These are phyloP conservation scores for Yponomeuta sedellus DNA, from an alignment of 2,888 invertebrate species.

Conservation along the genomic window DNA sequence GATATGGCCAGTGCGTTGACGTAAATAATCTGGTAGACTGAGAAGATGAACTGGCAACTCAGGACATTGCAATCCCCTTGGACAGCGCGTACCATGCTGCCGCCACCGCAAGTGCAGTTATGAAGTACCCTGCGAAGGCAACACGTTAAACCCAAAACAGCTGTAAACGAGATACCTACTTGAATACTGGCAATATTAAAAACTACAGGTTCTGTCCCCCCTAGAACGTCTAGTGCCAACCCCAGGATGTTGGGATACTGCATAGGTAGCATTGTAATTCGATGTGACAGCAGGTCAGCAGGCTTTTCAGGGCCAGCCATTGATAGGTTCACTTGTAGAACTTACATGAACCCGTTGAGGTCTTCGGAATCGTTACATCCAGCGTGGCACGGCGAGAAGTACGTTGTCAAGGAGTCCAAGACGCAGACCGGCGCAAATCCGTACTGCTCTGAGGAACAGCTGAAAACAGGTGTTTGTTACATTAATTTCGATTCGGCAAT, in stretches of 20 bases:
- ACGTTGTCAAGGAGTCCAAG: conserved; percentile 41
- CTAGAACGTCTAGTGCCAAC: too few species aligned
- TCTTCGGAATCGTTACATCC: conserved; percentile 47
- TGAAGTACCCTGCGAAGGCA: conserved; percentile 39
- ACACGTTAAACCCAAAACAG: too few species aligned
- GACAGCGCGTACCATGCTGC: conserved; percentile 30
- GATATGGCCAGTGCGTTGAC: conserved; percentile 50
- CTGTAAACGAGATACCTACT: too few species aligned
- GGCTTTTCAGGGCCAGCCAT: too few species aligned
- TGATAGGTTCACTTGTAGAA: conserved; percentile 11
- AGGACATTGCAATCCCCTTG: conserved; percentile 52
- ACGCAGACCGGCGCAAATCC: conserved; percentile 60
- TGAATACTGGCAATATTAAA: too few species aligned
- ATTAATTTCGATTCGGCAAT: too few species aligned
- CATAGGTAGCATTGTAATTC: too few species aligned
- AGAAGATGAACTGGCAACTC: conserved; percentile 39
- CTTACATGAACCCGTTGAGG: conserved; percentile 55
- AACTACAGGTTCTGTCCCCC: too few species aligned
- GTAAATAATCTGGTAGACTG: conserved; percentile 50
- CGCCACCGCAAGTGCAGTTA: conserved; percentile 54
- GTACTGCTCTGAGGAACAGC: conserved; percentile 48
- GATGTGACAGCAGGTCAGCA: too few species aligned
- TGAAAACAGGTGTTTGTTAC: conserved; percentile 25
- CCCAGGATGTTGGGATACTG: too few species aligned
- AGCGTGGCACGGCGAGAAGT: conserved; percentile 62